A percentile compares a stretch with the other conserved stretches of the same genome.
These are phyloP conservation scores for Guaruba guarouba DNA, from an alignment of 2,113 vertebrate genomes.

Conservation along the genomic window DNA sequence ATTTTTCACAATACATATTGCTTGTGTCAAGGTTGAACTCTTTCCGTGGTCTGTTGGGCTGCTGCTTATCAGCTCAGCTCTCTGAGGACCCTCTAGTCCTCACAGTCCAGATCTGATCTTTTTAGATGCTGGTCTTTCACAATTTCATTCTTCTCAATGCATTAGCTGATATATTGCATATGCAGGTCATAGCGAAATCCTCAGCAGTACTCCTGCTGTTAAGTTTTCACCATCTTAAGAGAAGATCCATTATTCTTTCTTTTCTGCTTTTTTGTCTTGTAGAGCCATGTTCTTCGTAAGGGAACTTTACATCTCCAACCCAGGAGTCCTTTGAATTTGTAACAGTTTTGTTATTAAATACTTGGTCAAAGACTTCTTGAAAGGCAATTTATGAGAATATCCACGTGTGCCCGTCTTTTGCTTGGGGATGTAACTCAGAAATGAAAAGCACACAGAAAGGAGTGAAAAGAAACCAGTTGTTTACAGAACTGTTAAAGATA, in stretches of 20 bases:
- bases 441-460: constrained; percentile 4
- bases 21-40: not conserved
- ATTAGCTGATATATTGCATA: not conserved
- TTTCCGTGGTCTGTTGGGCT: not conserved
- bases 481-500: not conserved
- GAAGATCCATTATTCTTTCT: not conserved
- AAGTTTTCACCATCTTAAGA: constrained; percentile 24
- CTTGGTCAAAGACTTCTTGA: not conserved
- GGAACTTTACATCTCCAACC: not conserved
- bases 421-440: not conserved
- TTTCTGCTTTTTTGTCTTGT: constrained; percentile 22
- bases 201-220: constrained; percentile 2
- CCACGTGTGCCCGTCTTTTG: not conserved
- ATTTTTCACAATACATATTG: not conserved
- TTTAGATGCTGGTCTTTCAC: not conserved
- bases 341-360: not conserved
- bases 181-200: not conserved
- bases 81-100: not conserved
- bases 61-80: not conserved
- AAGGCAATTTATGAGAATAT: constrained; percentile 22
- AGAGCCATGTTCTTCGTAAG: constrained; percentile 2
- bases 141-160: not conserved
- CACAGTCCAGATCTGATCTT: not conserved
- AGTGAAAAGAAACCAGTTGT: not conserved
- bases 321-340: constrained; percentile 7